These are phyloP conservation scores for Morpho helenor DNA, from an alignment of 2,888 invertebrate genomes.

Conservation along the genomic window DNA sequence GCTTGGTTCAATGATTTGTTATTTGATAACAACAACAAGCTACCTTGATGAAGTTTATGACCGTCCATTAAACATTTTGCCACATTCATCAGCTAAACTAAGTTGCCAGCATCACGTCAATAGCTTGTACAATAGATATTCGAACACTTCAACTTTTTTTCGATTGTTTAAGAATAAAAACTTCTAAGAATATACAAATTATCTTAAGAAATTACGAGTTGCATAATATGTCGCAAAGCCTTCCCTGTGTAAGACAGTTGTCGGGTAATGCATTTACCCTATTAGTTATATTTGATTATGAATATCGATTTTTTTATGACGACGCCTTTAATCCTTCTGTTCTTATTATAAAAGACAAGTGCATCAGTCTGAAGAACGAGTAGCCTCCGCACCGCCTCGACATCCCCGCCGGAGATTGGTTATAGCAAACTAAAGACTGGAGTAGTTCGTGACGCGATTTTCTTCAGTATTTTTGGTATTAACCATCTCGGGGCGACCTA, in stretches of 20 bases:
- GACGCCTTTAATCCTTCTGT: constrained; percentile 52
- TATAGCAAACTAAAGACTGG: constrained; percentile 69
- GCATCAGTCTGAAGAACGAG: constrained; percentile 42
- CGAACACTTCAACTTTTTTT: no score
- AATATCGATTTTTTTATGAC: constrained; percentile 67
- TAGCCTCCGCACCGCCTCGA: constrained; percentile 69
- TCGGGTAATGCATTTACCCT: constrained; percentile 56
- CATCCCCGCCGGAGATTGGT: constrained; percentile 65
- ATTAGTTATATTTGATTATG: constrained; percentile 73
- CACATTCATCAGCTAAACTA: no score
- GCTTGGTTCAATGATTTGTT: no score
- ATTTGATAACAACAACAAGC: no score
- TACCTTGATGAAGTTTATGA: no score
- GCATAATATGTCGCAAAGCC: constrained; percentile 10
- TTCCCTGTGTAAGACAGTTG: constrained; percentile 28
- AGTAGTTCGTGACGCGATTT: constrained; percentile 78
- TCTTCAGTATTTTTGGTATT: constrained; percentile 75
- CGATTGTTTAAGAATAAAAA: no score
- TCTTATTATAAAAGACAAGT: constrained; percentile 60
- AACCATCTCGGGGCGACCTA: constrained; percentile 62
- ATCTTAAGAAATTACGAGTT: no score
- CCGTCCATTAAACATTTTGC: no score
- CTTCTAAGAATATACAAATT: no score
- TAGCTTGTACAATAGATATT: no score
- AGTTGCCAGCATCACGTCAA: no score